Evolutionary conservation across 2,113 vertebrate species (phyloP), one percentile per base, ranked within the genome.

Genomic region (Xiphophorus couchianus): DNA sequence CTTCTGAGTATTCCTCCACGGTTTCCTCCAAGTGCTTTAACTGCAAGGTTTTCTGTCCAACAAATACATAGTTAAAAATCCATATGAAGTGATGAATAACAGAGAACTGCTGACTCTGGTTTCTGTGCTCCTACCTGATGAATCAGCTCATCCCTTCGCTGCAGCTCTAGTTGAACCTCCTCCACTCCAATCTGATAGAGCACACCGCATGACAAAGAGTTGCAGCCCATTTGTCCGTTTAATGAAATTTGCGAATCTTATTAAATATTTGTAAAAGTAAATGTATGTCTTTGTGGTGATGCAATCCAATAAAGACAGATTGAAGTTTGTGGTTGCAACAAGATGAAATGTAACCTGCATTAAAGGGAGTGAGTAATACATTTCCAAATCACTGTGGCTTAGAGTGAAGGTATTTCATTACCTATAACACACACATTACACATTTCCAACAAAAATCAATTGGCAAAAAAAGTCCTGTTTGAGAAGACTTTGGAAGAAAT

Each of bases 71-170:
- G 51, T 58, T 58, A 58, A n/a, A 19, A 58, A 58, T 58, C 19
- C 25, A n/a, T n/a, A 58, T 58, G n/a, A n/a, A 3, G 19, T 25
- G 48, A 54, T 25, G 15, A n/a, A 58, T 58, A 3, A 58, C 8
- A 58, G 51, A 3, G 51, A 58, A 54, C 25, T 22, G 11, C 5
- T 27, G 0, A 58, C 37, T 70, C 65, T 54, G 1, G 35, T 1
- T 13, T 42, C 68, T 28, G 19, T 81, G 54, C 25, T 67, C 66
- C 33, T 88, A 91, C 91, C 88, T 87, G 79, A 31, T 85, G 15
- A 78, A 93, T 71, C 28, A 77, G 10, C 31, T 90, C 86, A 12
- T 90, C 71, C 35, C 64, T 90, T 5, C 61, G 78, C 73, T 88
- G 83, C 29, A 90, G 82, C 25, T 12, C 71, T 25, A 80, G 42